phyloP scores from a whole-genome alignment of 2,888 invertebrate species.

The Eristalinus sepulchralis region DNA sequence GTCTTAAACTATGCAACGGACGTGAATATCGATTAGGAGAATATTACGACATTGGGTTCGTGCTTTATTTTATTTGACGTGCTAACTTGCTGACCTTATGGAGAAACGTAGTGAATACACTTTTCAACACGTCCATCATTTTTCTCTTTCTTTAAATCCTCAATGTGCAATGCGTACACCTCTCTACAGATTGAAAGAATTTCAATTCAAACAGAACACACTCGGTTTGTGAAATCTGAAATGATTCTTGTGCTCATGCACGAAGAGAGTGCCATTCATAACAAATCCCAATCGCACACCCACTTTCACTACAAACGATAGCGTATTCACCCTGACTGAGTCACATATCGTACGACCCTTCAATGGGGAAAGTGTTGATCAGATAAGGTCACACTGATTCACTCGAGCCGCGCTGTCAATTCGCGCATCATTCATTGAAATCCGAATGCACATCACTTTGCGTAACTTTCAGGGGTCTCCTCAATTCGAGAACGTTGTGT shows the following conservation, averaged over 20 bases:
- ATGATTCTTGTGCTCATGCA: too few species aligned
- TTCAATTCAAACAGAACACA: too few species aligned
- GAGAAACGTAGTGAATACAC: too few species aligned
- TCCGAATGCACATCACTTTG: too few species aligned
- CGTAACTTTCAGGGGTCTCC: too few species aligned
- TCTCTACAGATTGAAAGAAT: too few species aligned
- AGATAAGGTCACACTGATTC: background rate
- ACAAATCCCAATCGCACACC: background rate
- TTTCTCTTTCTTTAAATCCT: too few species aligned
- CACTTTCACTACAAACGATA: background rate
- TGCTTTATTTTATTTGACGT: background rate
- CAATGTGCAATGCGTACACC: too few species aligned
- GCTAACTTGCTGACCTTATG: background rate
- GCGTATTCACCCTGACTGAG: background rate
- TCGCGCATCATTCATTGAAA: background rate
- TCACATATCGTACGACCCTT: background rate
- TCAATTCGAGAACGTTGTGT: background rate
- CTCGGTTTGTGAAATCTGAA: too few species aligned
- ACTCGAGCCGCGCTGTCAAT: background rate
- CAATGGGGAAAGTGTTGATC: background rate
- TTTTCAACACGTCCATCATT: too few species aligned
- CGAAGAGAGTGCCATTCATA: too few species aligned
- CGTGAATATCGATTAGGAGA: background rate
- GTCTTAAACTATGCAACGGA: background rate
- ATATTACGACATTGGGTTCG: background rate